Base-by-base conservation (phyloP, 2,113 vertebrate species). In the Henicopernis longicauda region DNA sequence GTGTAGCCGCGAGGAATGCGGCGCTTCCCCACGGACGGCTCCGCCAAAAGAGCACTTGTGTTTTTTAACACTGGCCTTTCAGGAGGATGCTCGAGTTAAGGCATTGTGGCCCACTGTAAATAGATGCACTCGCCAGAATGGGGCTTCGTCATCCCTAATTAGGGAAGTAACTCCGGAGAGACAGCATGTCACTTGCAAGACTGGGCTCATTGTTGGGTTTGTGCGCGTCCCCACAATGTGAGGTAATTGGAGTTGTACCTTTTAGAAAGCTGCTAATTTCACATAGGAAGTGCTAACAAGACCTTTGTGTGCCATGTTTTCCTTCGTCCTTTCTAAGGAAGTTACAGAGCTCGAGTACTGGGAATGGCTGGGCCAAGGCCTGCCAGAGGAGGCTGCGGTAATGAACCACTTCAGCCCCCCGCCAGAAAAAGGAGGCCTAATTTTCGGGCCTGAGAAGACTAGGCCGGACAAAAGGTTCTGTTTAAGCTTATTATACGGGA, bases 261-360 rank as follows among this genome's bases (percentile, higher is more conserved):
- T 99, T 99, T 98, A 99, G 99, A 99, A 99, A 99, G 99, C 99
- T 99, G 99, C 99, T 99, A 99, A 99, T 99, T 99, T 99, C 98
- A 98, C 98, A 99, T 99, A 99, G 99, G 99, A 99, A 99, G 99
- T 99, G 99, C 99, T 99, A 99, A 99, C 99, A 99, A 99, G 99
- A 99, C 99, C 99, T 99, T 99, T 99, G 99, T 99, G 98, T 99
- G 98, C 98, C 98, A 98, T 99, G 99, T 99, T 99, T 99, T 99
- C 99, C 99, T 99, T 99, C 99, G 98, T 98, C 98, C 98, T 99
- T 99, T 99, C 99, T 98, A 98, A 99, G 99, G 99, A 99, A 99
- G 99, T 99, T 99, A 98, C 98, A 98, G 98, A 98, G 98, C 98
- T 99, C 97, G 98, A 99, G 99, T 98, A 98, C 98, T 98, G 98